A percentile compares a stretch with the other conserved stretches of the same genome.
Evolutionary conservation across 1,140 invertebrate species (phyloP).

Genomic region (Drosophila sulfurigaster): DNA sequence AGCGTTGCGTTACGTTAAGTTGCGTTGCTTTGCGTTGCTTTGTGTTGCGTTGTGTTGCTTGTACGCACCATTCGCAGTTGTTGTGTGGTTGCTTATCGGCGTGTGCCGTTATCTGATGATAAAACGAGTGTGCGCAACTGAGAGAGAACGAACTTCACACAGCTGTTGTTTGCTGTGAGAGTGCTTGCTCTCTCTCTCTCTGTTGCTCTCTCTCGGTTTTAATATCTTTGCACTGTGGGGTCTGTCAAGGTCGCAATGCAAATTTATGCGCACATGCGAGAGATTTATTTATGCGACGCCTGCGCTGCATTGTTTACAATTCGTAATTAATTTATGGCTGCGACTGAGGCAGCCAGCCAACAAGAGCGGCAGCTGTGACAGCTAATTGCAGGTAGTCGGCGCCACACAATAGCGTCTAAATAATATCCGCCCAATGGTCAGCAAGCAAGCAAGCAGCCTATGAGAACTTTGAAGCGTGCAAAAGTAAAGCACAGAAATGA

Average conservation of each 20-base stretch:
- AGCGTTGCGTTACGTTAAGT: slow-evolving; percentile 29
- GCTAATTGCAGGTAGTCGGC: slow-evolving; percentile 77
- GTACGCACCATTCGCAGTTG: slow-evolving; percentile 46
- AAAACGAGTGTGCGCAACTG: slow-evolving; percentile 27
- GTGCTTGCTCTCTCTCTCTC: too few species aligned
- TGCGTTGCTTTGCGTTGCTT: slow-evolving; percentile 6
- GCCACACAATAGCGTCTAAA: slow-evolving; percentile 81
- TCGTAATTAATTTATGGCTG: slow-evolving; percentile 71
- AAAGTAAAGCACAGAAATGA: background rate
- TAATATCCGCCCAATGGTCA: slow-evolving; percentile 82
- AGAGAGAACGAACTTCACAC: background rate
- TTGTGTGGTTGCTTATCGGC: slow-evolving; percentile 56
- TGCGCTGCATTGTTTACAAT: slow-evolving; percentile 71
- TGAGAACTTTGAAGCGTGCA: slow-evolving; percentile 14
- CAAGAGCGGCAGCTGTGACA: slow-evolving; percentile 60
- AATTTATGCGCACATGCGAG: slow-evolving; percentile 73
- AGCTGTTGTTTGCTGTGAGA: background rate
- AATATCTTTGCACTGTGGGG: slow-evolving; percentile 1
- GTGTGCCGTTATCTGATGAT: slow-evolving; percentile 66
- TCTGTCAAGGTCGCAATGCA: slow-evolving; percentile 71
- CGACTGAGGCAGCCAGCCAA: background rate
- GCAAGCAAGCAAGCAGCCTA: slow-evolving; percentile 14
- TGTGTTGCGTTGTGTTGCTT: slow-evolving; percentile 14
- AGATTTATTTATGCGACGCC: slow-evolving; percentile 76
- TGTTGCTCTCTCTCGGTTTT: too few species aligned